These are phyloP conservation scores for Epizoanthus stellaris DNA, from an alignment of 92 coral and sea anemone species.

Conservation along the genomic window DNA sequence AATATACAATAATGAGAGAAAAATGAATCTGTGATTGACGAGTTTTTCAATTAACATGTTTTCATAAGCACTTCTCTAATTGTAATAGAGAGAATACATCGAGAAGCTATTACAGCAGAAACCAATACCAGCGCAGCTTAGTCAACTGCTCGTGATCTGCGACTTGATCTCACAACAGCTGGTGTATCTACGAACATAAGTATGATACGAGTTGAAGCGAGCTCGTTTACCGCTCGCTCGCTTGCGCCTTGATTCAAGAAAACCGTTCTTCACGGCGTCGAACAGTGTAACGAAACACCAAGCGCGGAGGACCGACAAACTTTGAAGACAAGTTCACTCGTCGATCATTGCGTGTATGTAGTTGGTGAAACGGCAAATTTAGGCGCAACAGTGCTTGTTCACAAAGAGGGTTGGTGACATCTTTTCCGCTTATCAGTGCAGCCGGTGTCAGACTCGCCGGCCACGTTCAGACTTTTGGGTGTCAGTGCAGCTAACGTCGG, in stretches of 20 bases:
- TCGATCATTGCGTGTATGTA: too few species aligned
- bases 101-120: background rate
- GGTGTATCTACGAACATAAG: background rate
- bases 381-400: too few species aligned
- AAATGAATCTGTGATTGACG: background rate
- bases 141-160: background rate
- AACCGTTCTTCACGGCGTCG: background rate
- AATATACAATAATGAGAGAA: background rate
- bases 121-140: conserved; percentile 15
- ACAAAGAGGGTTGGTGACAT: too few species aligned
- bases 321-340: too few species aligned
- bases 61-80: background rate
- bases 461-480: too few species aligned
- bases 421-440: too few species aligned
- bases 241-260: background rate
- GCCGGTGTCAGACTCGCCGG: too few species aligned
- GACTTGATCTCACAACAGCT: conserved; percentile 26
- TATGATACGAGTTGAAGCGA: background rate
- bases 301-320: background rate
- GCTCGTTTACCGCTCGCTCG: background rate
- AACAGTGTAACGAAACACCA: background rate
- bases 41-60: background rate
- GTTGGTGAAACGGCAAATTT: too few species aligned
- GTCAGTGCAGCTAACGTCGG: background rate
- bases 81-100: background rate